phyloP scores from a whole-genome alignment of 2,113 vertebrate species.

The Heliornis fulica region DNA sequence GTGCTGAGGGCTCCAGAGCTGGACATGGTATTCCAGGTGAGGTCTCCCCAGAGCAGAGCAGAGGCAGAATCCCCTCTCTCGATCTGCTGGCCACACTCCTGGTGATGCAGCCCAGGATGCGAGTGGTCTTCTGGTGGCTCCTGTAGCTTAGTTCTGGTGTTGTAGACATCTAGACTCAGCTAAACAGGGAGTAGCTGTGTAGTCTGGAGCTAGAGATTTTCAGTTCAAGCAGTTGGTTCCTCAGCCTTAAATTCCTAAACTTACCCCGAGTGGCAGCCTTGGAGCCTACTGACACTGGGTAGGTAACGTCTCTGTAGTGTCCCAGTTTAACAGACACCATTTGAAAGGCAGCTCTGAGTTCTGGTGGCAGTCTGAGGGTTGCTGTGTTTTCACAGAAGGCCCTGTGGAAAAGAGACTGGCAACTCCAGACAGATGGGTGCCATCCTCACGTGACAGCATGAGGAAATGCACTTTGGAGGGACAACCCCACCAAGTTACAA shows the following conservation, averaged over 20 bases:
- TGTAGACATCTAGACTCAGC: neutral
- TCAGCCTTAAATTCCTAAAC: neutral
- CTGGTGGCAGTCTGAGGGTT: neutral
- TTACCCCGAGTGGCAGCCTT: neutral
- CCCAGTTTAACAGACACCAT: neutral
- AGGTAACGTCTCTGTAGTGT: accelerated
- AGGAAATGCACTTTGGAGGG: neutral
- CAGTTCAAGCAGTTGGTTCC: neutral
- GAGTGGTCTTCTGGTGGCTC: too few species aligned
- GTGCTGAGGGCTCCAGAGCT: too few species aligned
- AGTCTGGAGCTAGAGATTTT: neutral
- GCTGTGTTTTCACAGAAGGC: neutral
- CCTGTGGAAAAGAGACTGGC: neutral
- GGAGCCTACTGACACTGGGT: neutral
- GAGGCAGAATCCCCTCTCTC: too few species aligned
- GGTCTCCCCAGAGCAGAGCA: too few species aligned
- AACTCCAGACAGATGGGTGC: neutral
- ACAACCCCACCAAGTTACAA: neutral
- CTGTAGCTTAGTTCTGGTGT: neutral
- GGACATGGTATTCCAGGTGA: too few species aligned
- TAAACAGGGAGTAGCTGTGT: neutral
- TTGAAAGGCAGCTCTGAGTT: neutral
- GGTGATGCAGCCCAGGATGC: too few species aligned
- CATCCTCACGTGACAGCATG: neutral
- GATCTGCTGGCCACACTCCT: too few species aligned